These are phyloP conservation scores for Cetoscarus ocellatus DNA, from an alignment of 2,797 vertebrate species.

Conservation along the genomic window DNA sequence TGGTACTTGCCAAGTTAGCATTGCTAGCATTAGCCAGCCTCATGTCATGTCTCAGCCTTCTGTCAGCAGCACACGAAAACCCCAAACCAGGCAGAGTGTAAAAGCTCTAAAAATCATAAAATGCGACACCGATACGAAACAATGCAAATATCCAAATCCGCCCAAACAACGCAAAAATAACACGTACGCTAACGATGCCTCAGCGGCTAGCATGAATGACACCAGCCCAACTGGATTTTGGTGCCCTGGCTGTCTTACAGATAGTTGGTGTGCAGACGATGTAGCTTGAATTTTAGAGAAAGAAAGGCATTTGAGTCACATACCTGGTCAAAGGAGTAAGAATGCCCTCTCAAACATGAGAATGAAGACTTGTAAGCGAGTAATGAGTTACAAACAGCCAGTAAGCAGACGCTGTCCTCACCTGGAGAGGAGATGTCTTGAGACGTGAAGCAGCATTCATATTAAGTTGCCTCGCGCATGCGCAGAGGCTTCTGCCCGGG, in stretches of 20 bases:
- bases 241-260: slow-evolving; percentile 32
- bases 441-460: slow-evolving; percentile 62
- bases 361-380: neutral
- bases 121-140: neutral
- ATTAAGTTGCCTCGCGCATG: slow-evolving; percentile 65
- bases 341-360: rapidly evolving
- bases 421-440: slow-evolving; percentile 70
- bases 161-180: too few relatives aligned
- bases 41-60: slow-evolving; percentile 17
- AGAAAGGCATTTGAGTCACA: neutral
- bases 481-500: slow-evolving; percentile 49
- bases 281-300: slow-evolving; percentile 4
- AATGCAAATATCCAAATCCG: neutral
- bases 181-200: neutral
- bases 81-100: neutral
- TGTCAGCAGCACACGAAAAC: slow-evolving; percentile 18
- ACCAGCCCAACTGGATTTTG: slow-evolving; percentile 25
- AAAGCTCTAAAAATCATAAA: neutral
- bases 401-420: slow-evolving; percentile 27
- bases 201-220: slow-evolving; percentile 36
- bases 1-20: slow-evolving; percentile 59
- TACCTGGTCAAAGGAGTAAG: neutral
- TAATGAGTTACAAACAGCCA: neutral
- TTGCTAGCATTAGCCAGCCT: slow-evolving; percentile 61
- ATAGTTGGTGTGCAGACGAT: slow-evolving; percentile 30